phyloP scores from a whole-genome alignment of 2,113 vertebrate species.

The Genyomyrus donnyi region DNA sequence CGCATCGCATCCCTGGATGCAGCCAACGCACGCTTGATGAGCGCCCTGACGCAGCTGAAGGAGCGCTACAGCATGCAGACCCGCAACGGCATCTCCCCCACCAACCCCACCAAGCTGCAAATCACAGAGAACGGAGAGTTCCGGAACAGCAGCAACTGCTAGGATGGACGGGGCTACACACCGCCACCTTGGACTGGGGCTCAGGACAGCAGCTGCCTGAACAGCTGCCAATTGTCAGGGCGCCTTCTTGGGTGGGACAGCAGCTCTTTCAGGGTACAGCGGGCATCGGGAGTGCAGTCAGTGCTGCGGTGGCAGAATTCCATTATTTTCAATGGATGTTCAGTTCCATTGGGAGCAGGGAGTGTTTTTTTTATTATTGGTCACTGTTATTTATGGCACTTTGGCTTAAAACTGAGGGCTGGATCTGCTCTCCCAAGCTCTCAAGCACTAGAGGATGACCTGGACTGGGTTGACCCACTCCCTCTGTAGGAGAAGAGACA shows the following conservation, averaged over 20 bases:
- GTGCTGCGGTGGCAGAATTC: background rate
- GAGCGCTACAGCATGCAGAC: conserved; percentile 99
- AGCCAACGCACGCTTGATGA: conserved; percentile 93
- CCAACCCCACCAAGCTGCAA: conserved; percentile 98
- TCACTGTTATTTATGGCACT: conserved; percentile 7
- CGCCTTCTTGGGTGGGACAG: background rate
- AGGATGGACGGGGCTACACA: conserved; percentile 26
- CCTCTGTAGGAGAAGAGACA: background rate
- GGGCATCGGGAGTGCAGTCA: too few species aligned
- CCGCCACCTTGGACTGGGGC: background rate
- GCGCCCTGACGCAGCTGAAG: conserved; percentile 94
- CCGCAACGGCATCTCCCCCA: conserved; percentile 97
- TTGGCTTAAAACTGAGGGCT: conserved; percentile 13
- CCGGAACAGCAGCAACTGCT: conserved; percentile 98
- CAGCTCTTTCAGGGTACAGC: background rate
- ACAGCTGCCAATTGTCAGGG: background rate
- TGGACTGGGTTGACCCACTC: background rate
- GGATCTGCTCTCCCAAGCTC: background rate
- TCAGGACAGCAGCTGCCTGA: background rate
- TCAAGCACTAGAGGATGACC: background rate
- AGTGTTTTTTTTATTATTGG: background rate
- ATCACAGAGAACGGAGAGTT: conserved; percentile 99
- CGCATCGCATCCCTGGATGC: conserved; percentile 92
- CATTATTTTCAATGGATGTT: conserved; percentile 27
- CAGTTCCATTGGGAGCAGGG: background rate